These are phyloP conservation scores for Melanerpes aurifrons DNA, from an alignment of 2,113 vertebrate genomes.

Conservation along the genomic window DNA sequence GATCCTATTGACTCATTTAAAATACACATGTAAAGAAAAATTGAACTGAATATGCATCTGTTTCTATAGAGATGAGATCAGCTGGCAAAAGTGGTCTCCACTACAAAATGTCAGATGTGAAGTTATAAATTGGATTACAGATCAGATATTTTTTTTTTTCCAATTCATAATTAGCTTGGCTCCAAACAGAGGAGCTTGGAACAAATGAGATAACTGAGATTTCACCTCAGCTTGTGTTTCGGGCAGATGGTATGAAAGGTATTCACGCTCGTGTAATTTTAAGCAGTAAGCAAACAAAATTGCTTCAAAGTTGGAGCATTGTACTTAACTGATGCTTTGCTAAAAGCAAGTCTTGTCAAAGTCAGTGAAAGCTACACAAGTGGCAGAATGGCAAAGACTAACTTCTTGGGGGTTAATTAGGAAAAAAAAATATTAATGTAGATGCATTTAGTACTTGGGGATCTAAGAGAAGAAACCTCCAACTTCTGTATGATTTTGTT, in stretches of 20 bases:
- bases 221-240: neutral
- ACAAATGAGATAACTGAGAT: neutral
- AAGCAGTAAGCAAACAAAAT: neutral
- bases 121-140: neutral
- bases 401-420: neutral
- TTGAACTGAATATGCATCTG: neutral
- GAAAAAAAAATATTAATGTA: neutral
- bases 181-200: neutral
- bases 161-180: neutral
- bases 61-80: neutral
- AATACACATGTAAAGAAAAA: neutral
- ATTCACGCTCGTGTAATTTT: neutral
- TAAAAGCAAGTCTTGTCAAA: neutral
- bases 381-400: neutral
- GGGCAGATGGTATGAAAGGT: neutral
- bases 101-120: neutral
- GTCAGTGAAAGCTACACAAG: neutral
- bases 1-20: neutral
- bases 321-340: neutral
- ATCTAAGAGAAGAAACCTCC: neutral
- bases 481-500: neutral
- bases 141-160: neutral
- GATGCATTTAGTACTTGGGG: neutral
- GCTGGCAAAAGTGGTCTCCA: neutral
- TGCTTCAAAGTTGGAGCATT: neutral